Base-by-base conservation (phyloP, 2,888 invertebrate genomes). In the Meteorus cinctellus region DNA sequence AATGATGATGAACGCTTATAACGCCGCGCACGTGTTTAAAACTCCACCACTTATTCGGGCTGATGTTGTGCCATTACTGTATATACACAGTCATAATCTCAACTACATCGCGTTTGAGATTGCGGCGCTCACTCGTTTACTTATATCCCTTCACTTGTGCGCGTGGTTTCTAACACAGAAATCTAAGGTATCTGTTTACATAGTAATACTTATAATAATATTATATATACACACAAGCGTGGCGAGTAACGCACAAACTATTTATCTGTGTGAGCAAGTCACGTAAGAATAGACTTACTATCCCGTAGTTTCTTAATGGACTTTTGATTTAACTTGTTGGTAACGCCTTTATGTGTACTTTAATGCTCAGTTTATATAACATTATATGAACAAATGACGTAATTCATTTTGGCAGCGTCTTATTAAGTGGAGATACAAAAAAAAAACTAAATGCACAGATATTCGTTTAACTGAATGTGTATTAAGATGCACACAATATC, bases 31-130 rank as follows among this genome's bases (percentile, higher is more conserved):
- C 86, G 87, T 86, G 87, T 86, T 87, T 86, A 87, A 86, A 87
- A 86, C 86, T 86, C 86, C 86, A 86, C 85, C 86, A 87, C 86
- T 87, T 87, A 86, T 86, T 86, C 81, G 80, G 55, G 85, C 84
- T 84, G 84, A 84, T 55, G 81, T 82, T 83, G 81, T 51, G 63
- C 72, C 34, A 65, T 34, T 36, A 31, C 34, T 31, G 34, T 29
- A 72, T 72, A 55, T 72, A 72, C 45, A 59, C 36, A 70, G 55
- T 34, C 14, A 29, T 71, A 71, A 76, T 67, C 74, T 76, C 63
- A 68, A 74, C 31, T 45, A 69, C 24, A 48, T 74, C 66, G 31
- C 69, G 55, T 34, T 29, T 75, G 77, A 68, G 75, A 73, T 76
- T 77, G 27, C 68, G 70, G 71, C 66, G 76, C 41, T 65, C 68